Base-by-base conservation (phyloP, 2,113 vertebrate genomes). In the Nymphicus hollandicus region DNA sequence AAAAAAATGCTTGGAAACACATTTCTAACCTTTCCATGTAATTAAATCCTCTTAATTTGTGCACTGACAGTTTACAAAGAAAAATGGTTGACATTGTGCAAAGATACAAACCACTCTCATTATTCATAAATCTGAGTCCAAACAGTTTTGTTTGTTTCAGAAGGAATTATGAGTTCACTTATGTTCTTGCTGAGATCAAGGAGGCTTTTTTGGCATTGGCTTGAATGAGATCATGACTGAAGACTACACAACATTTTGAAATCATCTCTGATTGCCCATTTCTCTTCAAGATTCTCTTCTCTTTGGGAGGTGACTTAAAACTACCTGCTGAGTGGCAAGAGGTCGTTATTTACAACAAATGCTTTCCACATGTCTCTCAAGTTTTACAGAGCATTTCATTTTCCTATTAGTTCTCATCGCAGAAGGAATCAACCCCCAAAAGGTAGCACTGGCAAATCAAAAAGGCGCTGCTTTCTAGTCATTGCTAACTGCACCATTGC, bases 141-240 rank as follows among this genome's bases (percentile, higher is more conserved):
- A 95, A 79, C 20, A 65, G 37, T 72, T 94, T 64, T 88, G 43
- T 88, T 95, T 76, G 77, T 84, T 96, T 82, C 94, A 91, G 74
- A 85, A 81, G 61, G 84, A 95, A 87, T 80, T 82, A 82, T 27
- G 84, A 84, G 49, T 85, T 79, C 83, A 85, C 17, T 89, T 55
- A 72, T 5, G 33, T 37, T 94, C 86, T 92, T 94, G 53, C 70
- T 95, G 89, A 95, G 84, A 92, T 95, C 78, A 87, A 91, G 82
- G 60, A 92, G 55, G 46, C 46, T 69, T 91, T 89, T 83, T 85
- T 85, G 80, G 78, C 63, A 81, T 49, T 89, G 44, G 49, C 10
- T 76, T 60, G 63, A 65, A 58, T 18, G 66, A 49, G n/a, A 85
- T 56, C 52, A 72, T 71, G 63, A 85, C 41, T 88, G 81, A 87